Evolutionary conservation across 2,113 vertebrate genomes (phyloP), one percentile per base, ranked within the genome.

Genomic region (Caloenas nicobarica): DNA sequence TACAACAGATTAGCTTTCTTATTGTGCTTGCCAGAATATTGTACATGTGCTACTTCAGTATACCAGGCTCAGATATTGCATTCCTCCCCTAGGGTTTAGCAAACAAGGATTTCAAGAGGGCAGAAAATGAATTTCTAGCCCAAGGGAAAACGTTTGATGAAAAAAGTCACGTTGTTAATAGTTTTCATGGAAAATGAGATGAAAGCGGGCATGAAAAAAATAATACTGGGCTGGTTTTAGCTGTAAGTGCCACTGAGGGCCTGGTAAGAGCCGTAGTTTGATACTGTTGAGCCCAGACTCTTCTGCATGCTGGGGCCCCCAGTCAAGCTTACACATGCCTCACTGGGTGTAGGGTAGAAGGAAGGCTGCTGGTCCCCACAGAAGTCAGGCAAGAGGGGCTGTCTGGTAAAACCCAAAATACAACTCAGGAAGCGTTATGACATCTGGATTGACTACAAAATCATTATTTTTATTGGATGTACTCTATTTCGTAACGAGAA

Each of bases 91-190:
- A 81, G 53, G 92, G 44, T 71, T 34, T 74, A 86, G 65, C 57
- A 58, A 91, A 66, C 29, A 93, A 91, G 70, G 88, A 89, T 92
- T 97, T 94, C 69, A 81, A 79, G 77, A 94, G 96, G 81, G 40
- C 70, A 92, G 83, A 82, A 95, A 94, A 97, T 95, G 19, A 85
- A 91, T 95, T 95, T 82, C 62, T 93, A 81, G 48, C 95, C 91
- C 83, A 74, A 78, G 89, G 87, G 95, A 95, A 95, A 92, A 84
- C 14, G 16, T 50, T 88, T 87, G 65, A 95, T 91, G 51, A 91
- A 91, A 93, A 86, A 90, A 86, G 60, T 81, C 16, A 5, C 53
- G 44, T 81, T 92, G 68, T 70, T 93, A 81, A 77, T 81, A 78
- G 28, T 92, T 86, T 91, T 84, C 64, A 74, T 60, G 42, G 86